These are phyloP conservation scores for Microhierax caerulescens DNA, from an alignment of 2,797 vertebrate genomes.

Conservation along the genomic window DNA sequence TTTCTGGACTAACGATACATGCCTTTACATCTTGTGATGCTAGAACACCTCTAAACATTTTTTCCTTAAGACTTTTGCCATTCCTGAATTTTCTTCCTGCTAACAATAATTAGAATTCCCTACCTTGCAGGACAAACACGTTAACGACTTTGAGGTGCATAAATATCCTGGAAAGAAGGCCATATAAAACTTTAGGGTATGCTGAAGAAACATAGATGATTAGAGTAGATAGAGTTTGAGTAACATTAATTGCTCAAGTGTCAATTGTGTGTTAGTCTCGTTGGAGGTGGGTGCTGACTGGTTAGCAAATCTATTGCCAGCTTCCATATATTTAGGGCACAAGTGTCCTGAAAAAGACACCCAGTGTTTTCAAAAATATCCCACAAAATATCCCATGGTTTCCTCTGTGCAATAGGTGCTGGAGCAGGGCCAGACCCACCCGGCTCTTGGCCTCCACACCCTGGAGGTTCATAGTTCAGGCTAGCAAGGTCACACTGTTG, in stretches of 20 bases:
- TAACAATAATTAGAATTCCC: background rate
- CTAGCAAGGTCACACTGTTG: constrained; percentile 39
- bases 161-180: background rate
- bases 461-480: constrained; percentile 47
- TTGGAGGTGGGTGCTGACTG: background rate
- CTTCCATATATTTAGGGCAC: background rate
- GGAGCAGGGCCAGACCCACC: constrained; percentile 59
- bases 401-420: constrained; percentile 14
- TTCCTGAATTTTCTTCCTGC: background rate
- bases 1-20: background rate
- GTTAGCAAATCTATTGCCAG: background rate
- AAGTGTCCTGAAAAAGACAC: constrained; percentile 10
- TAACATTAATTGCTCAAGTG: background rate
- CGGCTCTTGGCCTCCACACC: constrained; percentile 60
- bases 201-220: background rate
- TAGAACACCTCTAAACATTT: background rate
- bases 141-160: background rate
- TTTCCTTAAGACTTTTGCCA: background rate
- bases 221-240: background rate
- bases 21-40: accelerated
- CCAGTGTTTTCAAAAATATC: constrained; percentile 19
- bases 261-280: background rate
- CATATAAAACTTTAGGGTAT: background rate
- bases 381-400: background rate
- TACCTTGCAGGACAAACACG: background rate